Evolutionary conservation across 2,888 invertebrate species (phyloP).

Genomic region (Subacronicta megacephala): DNA sequence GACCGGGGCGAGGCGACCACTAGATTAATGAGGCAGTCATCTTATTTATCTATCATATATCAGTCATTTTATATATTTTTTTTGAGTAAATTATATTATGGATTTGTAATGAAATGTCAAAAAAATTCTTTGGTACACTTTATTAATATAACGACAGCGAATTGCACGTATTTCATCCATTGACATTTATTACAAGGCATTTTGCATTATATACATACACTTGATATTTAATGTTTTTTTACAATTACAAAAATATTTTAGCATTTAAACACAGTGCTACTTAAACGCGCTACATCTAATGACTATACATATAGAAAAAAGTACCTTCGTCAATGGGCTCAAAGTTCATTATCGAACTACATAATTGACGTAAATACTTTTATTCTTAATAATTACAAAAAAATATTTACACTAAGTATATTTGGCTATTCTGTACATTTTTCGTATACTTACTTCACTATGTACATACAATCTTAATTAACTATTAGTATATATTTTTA

Average conservation of each 20-base stretch:
- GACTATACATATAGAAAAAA: constrained; percentile 70
- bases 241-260: constrained; percentile 60
- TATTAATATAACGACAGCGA: constrained; percentile 77
- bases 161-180: constrained; percentile 79
- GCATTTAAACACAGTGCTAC: constrained; percentile 39
- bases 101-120: constrained; percentile 15
- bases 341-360: constrained; percentile 71
- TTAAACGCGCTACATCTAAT: constrained; percentile 33
- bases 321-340: constrained; percentile 84
- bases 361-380: constrained; percentile 82
- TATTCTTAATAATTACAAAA: constrained; percentile 50
- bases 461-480: constrained; percentile 38
- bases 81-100: neutral
- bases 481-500: constrained; percentile 3
- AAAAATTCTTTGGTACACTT: constrained; percentile 79
- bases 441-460: constrained; percentile 51
- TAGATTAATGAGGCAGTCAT: too few species aligned
- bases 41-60: too few species aligned
- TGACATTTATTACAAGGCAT: constrained; percentile 76
- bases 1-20: too few species aligned
- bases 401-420: constrained; percentile 57
- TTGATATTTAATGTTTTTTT: constrained; percentile 32
- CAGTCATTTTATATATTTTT: too few species aligned
- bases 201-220: constrained; percentile 59
- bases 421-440: constrained; percentile 48